Base-by-base conservation (phyloP, 2,113 vertebrate species). In the Aix galericulata region DNA sequence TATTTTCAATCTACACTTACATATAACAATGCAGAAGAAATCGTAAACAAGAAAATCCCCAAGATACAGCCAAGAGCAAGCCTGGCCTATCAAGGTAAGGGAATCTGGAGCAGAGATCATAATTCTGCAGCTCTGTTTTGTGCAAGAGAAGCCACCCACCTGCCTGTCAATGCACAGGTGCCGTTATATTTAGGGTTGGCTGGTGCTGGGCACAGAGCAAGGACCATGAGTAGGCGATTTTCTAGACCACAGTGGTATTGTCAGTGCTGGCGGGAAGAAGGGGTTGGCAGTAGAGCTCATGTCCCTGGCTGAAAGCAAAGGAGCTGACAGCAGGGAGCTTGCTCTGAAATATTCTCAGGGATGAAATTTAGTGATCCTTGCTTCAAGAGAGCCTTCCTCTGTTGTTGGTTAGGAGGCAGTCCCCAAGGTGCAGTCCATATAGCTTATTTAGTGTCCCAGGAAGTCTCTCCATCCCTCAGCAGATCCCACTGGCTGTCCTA, bases 1-100 rank as follows among this genome's bases (percentile, higher is more conserved):
- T 95, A 86, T 88, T 77, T 92, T 93, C 91, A 38, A 87, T 92
- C 91, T 91, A 62, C 72, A 31, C 64, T 88, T 90, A 59, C 59
- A 86, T 81, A 32, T 94, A 90, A 88, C 82, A 94, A 11, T 50
- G 80, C 58, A 80, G 86, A 82, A 82, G 84, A 73, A 91, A 59
- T 63, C 78, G 82, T 72, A 95, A 96, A 95, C 52, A 63, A 50
- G 55, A 50, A 86, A 71, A 69, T 56, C 55, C 82, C 74, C 42
- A 73, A 72, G 66, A 63, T 8, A 4, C 27, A 85, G 59, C 46
- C 68, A 72, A 26, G 25, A 86, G 55, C 34, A 69, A 55, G 74
- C 13, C 34, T 58, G 56, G 27, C 20, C 2, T 53, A 11, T 84
- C 17, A 78, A 90, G 20, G 27, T 52, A 38, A 9, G 50, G 42